A percentile compares a stretch with the other conserved stretches of the same genome.
Evolutionary conservation across 64 coral and sea anemone species (phyloP).

Genomic region (Platygyra sinensis): DNA sequence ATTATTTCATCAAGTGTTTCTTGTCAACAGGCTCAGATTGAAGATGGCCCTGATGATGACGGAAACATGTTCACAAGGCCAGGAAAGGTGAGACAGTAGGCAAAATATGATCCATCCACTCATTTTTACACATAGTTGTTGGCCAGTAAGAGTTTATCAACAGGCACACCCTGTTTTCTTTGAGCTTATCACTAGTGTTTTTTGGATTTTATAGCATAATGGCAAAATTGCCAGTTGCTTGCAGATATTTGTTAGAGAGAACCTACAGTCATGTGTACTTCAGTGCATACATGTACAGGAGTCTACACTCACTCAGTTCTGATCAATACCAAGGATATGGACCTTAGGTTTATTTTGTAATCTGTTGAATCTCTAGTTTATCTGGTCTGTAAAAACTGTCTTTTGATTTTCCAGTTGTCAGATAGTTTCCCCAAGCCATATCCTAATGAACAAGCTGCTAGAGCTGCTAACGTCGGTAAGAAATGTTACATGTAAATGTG

Average conservation of each 20-base stretch:
- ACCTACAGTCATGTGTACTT: no score
- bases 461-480: constrained; percentile 95
- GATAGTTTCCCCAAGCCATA: constrained; percentile 88
- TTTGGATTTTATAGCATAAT: no score
- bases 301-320: no score
- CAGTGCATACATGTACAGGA: no score
- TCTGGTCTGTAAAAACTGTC: not conserved
- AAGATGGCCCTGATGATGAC: constrained; percentile 98
- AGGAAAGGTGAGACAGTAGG: constrained; percentile 77
- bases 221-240: no score
- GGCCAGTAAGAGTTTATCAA: no score
- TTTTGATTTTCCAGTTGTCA: constrained; percentile 66
- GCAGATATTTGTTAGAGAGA: no score
- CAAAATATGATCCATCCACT: not conserved
- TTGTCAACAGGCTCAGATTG: constrained; percentile 71
- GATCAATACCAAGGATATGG: no score
- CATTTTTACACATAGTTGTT: not conserved
- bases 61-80: constrained; percentile 98
- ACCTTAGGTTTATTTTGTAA: no score
- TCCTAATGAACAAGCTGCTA: constrained; percentile 93
- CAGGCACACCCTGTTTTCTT: no score
- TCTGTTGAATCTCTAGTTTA: no score
- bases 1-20: not conserved
- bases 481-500: not conserved
- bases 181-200: no score